Percentiles rank a stretch among this genome's conserved stretches.
Conservation (phyloP, 2,888 invertebrate species). For the Odontothrips loti region DNA sequence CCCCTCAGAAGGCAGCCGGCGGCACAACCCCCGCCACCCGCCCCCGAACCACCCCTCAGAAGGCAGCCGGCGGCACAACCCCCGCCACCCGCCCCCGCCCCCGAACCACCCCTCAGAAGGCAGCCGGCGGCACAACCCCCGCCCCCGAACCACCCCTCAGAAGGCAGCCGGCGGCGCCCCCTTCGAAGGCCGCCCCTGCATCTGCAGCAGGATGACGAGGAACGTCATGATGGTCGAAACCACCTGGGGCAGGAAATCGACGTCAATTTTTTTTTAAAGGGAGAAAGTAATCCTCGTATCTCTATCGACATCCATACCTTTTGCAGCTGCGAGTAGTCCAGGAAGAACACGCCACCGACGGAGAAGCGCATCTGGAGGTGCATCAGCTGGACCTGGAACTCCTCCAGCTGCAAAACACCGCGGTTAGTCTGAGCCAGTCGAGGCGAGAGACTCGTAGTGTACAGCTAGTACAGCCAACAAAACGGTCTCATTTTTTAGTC, state of each 20-base stretch:
- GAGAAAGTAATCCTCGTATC: too few relatives aligned
- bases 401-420: not conserved
- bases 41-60: too few relatives aligned
- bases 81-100: not conserved
- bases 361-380: not conserved
- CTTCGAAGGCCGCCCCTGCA: not conserved
- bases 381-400: not conserved
- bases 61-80: not conserved
- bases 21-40: too few relatives aligned
- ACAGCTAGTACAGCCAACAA: not conserved
- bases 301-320: not conserved
- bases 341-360: not conserved
- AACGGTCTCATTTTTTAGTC: too few relatives aligned
- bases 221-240: not conserved
- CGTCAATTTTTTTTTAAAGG: not conserved
- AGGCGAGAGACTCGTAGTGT: not conserved
- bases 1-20: not conserved
- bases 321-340: not conserved
- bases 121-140: not conserved
- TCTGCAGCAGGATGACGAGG: conserved; percentile 7
- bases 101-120: not conserved
- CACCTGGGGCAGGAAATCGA: not conserved
- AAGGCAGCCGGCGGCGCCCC: not conserved
- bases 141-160: too few relatives aligned
- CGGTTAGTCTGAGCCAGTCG: not conserved